Base-by-base conservation (phyloP, 1,140 invertebrate species). In the Ctenoplectra terminalis region DNA sequence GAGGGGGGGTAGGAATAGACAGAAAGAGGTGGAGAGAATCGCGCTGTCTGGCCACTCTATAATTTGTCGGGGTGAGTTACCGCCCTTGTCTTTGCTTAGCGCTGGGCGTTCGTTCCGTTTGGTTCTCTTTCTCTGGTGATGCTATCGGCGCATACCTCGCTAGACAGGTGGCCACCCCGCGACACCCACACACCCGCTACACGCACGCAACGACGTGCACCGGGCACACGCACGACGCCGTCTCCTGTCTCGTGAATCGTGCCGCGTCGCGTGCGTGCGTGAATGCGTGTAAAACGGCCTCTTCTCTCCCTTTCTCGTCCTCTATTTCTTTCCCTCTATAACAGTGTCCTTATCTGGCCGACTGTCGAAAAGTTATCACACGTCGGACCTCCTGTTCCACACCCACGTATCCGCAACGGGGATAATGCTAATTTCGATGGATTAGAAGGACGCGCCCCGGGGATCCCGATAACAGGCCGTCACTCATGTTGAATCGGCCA, bases 11-110 rank as follows among this genome's bases (percentile, higher is more conserved):
- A 82, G 69, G 63, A 60, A 80, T 72, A 82, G 69, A 76, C 50
- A 73, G 79, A 75, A 48, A 69, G 61, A 84, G 84, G 85, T 85
- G 88, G 69, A 89, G 86, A 84, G 88, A 92, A 91, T 91, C 90
- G 85, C 90, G 91, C 86, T 88, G 90, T 91, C 91, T 90, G 90
- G 90, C 87, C 87, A 91, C 89, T 93, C 91, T 92, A 93, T 93
- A 93, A 93, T 93, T 93, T 93, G 92, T 93, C 92, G 91, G 89
- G 90, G 90, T 92, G 92, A 93, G 90, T 93, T 92, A 93, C 91
- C 92, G 92, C 90, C 88, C 88, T 92, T 92, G 91, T 93, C 92
- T 92, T 92, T 92, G 90, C 92, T 93, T 91, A 93, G 87, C 88
- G 87, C 75, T 92, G 91, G 90, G 86, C 91, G 90, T 93, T 90